A percentile compares a stretch with the other conserved stretches of the same genome.
phyloP scores from a whole-genome alignment of 2,888 invertebrate species.

The Creontiades dilutus region DNA sequence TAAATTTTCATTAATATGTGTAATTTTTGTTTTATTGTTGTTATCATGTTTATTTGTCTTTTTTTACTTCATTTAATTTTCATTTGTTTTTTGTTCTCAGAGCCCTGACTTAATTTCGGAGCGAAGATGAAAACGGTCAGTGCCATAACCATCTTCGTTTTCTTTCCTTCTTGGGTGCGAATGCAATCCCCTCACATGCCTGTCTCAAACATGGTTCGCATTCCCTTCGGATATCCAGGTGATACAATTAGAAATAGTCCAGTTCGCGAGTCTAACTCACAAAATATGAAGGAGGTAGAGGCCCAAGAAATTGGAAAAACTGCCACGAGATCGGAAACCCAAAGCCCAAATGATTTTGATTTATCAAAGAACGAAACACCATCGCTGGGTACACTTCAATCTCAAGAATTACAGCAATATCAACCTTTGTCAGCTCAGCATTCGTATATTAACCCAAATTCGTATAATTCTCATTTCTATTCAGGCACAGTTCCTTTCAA shows the following conservation, averaged over 20 bases:
- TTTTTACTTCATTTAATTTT: no score
- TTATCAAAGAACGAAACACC: background rate
- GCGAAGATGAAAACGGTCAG: conserved; percentile 29
- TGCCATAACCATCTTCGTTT: background rate
- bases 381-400: background rate
- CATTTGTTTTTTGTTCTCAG: conserved; percentile 13
- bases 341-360: background rate
- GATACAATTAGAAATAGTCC: no score
- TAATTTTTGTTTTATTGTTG: no score
- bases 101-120: background rate
- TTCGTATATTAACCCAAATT: background rate
- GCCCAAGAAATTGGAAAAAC: background rate
- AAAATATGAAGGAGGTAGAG: background rate
- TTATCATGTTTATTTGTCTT: no score
- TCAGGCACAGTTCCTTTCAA: background rate
- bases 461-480: background rate
- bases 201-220: background rate
- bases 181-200: background rate
- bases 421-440: no score
- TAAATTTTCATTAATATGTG: no score
- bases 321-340: background rate
- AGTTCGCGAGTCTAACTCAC: background rate
- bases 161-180: background rate
- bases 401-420: no score
- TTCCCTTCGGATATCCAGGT: background rate